Conservation (phyloP, 2,797 vertebrate species). For the Gorsachius magnificus region DNA sequence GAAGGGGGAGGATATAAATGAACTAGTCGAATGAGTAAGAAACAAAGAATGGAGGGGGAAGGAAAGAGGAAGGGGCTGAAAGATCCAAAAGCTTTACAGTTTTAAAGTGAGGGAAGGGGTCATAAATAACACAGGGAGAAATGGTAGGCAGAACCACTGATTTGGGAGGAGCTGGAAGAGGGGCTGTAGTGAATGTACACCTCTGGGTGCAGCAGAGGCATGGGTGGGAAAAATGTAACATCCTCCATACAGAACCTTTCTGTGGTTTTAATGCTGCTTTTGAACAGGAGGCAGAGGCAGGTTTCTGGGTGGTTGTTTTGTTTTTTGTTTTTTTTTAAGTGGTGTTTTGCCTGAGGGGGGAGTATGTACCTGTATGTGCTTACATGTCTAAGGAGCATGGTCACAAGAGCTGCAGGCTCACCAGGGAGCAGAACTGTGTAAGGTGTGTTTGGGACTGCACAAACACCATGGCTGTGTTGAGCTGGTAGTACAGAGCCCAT, state of each 20-base stretch:
- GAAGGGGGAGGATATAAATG: background rate
- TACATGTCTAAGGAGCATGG: background rate
- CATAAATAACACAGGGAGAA: background rate
- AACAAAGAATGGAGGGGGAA: background rate
- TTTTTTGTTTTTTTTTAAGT: background rate
- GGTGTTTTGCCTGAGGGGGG: background rate
- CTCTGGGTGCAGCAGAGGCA: background rate
- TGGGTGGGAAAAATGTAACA: accelerated
- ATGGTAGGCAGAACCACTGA: background rate
- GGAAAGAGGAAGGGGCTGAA: background rate
- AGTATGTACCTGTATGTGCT: no score
- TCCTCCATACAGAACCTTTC: background rate
- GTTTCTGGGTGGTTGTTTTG: background rate
- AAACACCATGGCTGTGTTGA: accelerated
- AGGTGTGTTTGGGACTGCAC: background rate
- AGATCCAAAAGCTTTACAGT: background rate
- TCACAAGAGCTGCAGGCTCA: background rate
- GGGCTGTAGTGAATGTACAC: background rate
- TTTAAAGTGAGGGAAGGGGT: background rate
- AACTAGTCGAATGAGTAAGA: background rate
- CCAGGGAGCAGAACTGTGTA: accelerated
- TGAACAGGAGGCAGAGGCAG: background rate
- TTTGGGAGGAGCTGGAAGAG: background rate
- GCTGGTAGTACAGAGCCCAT: background rate
- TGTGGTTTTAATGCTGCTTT: background rate